These are phyloP conservation scores for Epicauta chinensis DNA, from an alignment of 1,140 invertebrate genomes.

Conservation along the genomic window DNA sequence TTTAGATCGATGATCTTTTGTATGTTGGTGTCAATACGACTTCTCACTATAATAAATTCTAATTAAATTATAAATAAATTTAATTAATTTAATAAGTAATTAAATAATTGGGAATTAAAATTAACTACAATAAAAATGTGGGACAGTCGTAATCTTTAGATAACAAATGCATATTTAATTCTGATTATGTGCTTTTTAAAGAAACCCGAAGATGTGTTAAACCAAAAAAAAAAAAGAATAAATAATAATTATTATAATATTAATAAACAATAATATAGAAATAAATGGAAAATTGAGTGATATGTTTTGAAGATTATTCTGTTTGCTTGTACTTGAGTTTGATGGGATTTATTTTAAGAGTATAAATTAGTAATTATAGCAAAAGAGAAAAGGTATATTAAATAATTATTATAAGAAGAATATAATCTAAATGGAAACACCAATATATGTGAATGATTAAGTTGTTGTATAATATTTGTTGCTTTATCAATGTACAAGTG, in stretches of 20 bases:
- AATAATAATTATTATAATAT: background rate
- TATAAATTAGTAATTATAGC: constrained; percentile 3
- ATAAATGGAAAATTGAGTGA: background rate
- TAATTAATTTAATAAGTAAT: background rate
- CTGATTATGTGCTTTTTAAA: background rate
- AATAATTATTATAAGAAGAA: background rate
- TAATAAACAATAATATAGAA: background rate
- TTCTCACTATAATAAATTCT: background rate
- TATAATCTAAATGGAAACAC: constrained; percentile 18
- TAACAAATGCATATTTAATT: background rate
- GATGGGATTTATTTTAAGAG: constrained; percentile 8
- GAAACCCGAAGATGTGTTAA: background rate
- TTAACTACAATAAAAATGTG: background rate
- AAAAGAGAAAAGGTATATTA: background rate
- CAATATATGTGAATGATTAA: constrained; percentile 17
- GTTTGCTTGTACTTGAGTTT: constrained; percentile 11
- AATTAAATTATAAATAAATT: background rate
- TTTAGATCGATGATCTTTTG: background rate
- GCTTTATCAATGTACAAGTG: constrained; percentile 22
- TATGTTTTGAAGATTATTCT: constrained; percentile 5
- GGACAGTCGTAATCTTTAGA: background rate
- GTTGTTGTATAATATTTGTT: constrained; percentile 20
- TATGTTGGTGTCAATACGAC: background rate
- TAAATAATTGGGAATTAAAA: background rate
- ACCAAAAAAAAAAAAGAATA: background rate